These are phyloP conservation scores for Arctopsyche grandis DNA, from an alignment of 1,140 invertebrate species.

Conservation along the genomic window DNA sequence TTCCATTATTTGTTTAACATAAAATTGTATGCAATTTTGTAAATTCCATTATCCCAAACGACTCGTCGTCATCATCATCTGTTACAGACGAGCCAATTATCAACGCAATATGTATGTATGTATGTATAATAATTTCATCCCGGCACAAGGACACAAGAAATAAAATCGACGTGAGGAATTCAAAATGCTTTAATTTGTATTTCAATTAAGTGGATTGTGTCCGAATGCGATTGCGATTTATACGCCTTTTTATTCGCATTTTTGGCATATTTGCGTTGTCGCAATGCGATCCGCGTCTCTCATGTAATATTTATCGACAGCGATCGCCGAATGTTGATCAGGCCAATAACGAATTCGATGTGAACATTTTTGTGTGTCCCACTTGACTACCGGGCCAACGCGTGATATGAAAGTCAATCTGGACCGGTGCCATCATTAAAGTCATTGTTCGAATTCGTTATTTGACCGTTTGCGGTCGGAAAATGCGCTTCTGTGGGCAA, in stretches of 20 bases:
- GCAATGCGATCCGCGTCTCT: background rate
- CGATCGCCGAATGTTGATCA: background rate
- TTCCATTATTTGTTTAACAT: too few species aligned
- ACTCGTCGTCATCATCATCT: too few species aligned
- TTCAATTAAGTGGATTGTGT: background rate
- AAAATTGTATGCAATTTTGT: too few species aligned
- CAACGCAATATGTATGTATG: too few species aligned
- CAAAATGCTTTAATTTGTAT: background rate
- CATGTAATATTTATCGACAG: background rate
- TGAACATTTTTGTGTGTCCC: slow-evolving; percentile 30
- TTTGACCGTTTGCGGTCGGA: background rate
- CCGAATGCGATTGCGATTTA: background rate
- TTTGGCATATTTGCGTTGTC: background rate
- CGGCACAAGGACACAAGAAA: too few species aligned
- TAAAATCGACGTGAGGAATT: too few species aligned
- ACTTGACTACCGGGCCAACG: slow-evolving; percentile 1
- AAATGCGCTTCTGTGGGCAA: background rate
- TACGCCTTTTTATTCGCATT: background rate
- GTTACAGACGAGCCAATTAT: too few species aligned
- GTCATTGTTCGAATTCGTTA: background rate
- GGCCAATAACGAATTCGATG: slow-evolving; percentile 4
- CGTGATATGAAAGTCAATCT: slow-evolving; percentile 23
- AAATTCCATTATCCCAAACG: too few species aligned
- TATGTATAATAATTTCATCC: too few species aligned
- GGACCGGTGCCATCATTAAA: background rate